Evolutionary conservation across 92 coral and sea anemone genomes (phyloP).

Genomic region (Virgularia gustaviana): DNA sequence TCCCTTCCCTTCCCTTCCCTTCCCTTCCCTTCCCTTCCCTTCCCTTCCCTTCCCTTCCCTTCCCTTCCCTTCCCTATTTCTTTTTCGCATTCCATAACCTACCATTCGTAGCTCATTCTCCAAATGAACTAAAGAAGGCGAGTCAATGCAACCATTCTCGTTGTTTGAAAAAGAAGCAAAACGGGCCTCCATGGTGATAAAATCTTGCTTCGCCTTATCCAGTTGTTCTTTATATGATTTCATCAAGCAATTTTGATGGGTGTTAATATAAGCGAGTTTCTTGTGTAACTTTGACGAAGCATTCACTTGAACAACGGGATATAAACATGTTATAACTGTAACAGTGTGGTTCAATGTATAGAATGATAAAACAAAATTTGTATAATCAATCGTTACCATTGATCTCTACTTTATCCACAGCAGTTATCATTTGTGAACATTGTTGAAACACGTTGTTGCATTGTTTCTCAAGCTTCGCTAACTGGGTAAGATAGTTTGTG

Average conservation of each 20-base stretch:
- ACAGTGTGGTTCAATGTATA: no score
- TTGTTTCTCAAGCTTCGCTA: constrained; percentile 69
- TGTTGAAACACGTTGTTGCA: constrained; percentile 61
- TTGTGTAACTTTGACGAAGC: constrained; percentile 73
- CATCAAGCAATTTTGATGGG: constrained; percentile 81
- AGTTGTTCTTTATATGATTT: constrained; percentile 56
- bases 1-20: not conserved
- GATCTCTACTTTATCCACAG: constrained; percentile 68
- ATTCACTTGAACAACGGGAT: constrained; percentile 46
- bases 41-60: not conserved
- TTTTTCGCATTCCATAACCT: not conserved
- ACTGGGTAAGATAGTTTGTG: constrained; percentile 70
- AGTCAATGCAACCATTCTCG: constrained; percentile 35
- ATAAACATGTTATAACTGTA: not conserved
- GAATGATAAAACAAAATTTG: not conserved
- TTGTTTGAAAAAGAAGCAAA: constrained; percentile 27
- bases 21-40: not conserved
- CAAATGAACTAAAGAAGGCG: constrained; percentile 36
- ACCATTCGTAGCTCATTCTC: constrained; percentile 76
- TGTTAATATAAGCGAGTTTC: constrained; percentile 73
- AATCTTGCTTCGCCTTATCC: constrained; percentile 59
- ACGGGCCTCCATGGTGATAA: constrained; percentile 58
- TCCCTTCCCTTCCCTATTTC: not conserved
- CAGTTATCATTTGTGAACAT: constrained; percentile 51
- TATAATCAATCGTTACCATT: constrained; percentile 51